Percentiles rank a stretch among this genome's conserved stretches.
Evolutionary conservation across 2,797 vertebrate genomes (phyloP).

Genomic region (Halcyon chelicuti): DNA sequence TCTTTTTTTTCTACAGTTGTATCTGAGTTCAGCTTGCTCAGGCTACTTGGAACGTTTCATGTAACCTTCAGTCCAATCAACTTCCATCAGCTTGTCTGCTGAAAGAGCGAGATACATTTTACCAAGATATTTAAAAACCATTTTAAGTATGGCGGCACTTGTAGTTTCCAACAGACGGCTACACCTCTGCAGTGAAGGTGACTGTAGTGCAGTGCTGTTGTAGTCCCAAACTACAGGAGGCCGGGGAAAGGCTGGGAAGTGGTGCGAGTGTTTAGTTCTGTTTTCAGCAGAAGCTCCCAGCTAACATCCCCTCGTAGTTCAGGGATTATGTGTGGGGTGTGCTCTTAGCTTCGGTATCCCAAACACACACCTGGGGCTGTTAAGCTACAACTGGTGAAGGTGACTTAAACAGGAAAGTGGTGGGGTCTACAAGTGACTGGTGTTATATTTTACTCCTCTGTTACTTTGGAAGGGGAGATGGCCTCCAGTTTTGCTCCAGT

Average conservation of each 20-base stretch:
- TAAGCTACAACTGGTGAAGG: not conserved
- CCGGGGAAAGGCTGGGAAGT: not conserved
- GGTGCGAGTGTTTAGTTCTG: rapidly evolving
- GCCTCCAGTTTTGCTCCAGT: not conserved
- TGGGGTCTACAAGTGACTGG: not conserved
- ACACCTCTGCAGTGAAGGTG: not conserved
- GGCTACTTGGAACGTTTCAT: not conserved
- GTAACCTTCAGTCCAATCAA: not conserved
- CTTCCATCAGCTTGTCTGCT: not conserved
- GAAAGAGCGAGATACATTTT: not conserved
- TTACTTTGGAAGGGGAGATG: not conserved
- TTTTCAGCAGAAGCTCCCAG: not conserved
- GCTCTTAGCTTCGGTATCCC: not conserved
- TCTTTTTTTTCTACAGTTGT: not conserved
- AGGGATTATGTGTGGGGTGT: not conserved
- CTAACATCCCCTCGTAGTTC: rapidly evolving
- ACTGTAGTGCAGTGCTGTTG: not conserved
- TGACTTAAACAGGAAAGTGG: too few relatives aligned
- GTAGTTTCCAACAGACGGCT: not conserved
- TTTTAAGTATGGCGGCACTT: not conserved
- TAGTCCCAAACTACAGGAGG: not conserved
- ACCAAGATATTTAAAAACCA: not conserved
- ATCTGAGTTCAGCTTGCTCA: not conserved
- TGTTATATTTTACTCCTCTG: not conserved
- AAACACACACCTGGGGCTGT: not conserved